phyloP scores from a whole-genome alignment of 1,140 invertebrate genomes.

The Drosophila arawakana region DNA sequence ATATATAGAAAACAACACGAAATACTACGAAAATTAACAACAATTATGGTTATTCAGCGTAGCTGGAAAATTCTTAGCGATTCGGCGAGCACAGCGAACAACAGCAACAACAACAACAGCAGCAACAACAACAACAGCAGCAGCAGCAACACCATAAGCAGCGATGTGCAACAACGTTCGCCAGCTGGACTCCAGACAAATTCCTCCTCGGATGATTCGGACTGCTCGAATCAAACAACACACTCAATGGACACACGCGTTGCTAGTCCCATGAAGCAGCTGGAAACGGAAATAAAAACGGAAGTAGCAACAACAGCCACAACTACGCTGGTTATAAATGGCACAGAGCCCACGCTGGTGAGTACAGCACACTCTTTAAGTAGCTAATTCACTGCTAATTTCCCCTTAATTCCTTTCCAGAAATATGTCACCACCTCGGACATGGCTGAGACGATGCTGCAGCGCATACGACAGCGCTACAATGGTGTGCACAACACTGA shows the following conservation, averaged over 20 bases:
- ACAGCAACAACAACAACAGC: conserved; percentile 6
- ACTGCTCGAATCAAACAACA: conserved; percentile 81
- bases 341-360: conserved; percentile 55
- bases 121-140: too few relatives aligned
- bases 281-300: conserved; percentile 24
- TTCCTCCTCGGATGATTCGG: conserved; percentile 81
- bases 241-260: conserved; percentile 78
- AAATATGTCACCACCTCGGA: conserved; percentile 79
- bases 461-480: conserved; percentile 70
- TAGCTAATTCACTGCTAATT: background rate
- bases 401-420: conserved; percentile 25
- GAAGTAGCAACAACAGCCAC: conserved; percentile 1
- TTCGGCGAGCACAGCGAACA: conserved; percentile 50
- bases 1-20: background rate
- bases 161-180: conserved; percentile 65
- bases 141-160: background rate
- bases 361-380: background rate
- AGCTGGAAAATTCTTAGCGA: conserved; percentile 81
- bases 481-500: conserved; percentile 56
- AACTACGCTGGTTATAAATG: conserved; percentile 22
- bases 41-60: conserved; percentile 78
- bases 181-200: conserved; percentile 61
- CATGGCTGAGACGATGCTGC: conserved; percentile 77
- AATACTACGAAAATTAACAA: conserved; percentile 10
- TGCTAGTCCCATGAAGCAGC: conserved; percentile 62